Percentiles rank a stretch among this genome's conserved stretches.
Conservation (phyloP, 2,888 invertebrate species). For the Coecobrya sp. region DNA sequence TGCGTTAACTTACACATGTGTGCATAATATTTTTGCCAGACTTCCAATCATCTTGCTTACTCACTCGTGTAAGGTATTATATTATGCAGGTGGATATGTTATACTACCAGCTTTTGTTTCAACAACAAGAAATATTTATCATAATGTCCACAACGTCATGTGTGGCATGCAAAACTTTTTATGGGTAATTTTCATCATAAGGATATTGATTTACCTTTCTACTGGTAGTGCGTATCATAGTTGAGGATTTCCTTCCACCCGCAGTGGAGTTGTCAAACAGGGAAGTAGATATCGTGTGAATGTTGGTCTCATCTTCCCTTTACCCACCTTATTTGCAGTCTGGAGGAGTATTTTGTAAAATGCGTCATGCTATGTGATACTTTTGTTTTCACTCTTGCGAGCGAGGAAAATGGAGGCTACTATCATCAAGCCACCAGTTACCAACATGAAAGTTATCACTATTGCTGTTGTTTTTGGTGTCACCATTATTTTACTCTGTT, state of each 20-base stretch:
- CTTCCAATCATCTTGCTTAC: neutral
- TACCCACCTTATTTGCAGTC: conserved; percentile 63
- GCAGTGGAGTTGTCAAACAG: conserved; percentile 46
- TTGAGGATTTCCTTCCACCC: conserved; percentile 41
- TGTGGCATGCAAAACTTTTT: conserved; percentile 68
- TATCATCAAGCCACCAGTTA: neutral
- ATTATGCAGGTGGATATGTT: neutral
- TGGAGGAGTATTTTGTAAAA: conserved; percentile 54
- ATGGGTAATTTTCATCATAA: neutral
- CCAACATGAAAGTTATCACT: conserved; percentile 56
- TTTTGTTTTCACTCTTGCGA: conserved; percentile 58
- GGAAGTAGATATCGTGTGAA: conserved; percentile 53
- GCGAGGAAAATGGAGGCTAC: neutral
- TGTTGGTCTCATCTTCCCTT: conserved; percentile 60
- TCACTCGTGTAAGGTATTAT: neutral
- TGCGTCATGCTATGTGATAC: conserved; percentile 54
- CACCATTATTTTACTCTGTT: conserved; percentile 46
- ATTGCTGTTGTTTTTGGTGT: conserved; percentile 48
- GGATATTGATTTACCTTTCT: conserved; percentile 36
- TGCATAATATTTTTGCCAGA: conserved; percentile 53
- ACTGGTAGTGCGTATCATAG: conserved; percentile 2
- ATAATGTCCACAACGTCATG: conserved; percentile 64
- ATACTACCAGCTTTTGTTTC: conserved; percentile 43
- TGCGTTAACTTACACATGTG: conserved; percentile 16
- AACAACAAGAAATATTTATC: conserved; percentile 60